Conservation (phyloP, 2,797 vertebrate genomes). For the Cheirogaleus major region DNA sequence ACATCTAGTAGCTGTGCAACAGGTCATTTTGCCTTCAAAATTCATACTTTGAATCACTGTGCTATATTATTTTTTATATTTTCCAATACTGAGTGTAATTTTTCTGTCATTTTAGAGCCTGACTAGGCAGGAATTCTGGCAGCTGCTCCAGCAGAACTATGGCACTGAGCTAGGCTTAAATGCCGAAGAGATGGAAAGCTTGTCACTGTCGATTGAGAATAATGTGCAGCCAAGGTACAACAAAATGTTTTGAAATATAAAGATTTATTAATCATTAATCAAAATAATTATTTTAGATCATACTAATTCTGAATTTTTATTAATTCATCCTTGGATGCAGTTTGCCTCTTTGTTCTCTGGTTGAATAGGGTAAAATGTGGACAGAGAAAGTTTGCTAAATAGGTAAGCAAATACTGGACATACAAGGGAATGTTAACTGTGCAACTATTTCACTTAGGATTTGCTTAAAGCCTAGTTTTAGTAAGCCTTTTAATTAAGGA, state of each 20-base stretch:
- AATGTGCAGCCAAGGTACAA: conserved; percentile 89
- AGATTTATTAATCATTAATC: neutral
- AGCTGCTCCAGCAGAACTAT: conserved; percentile 96
- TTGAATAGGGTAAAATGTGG: neutral
- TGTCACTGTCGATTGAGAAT: conserved; percentile 88
- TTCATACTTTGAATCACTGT: conserved; percentile 14
- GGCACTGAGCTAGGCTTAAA: conserved; percentile 95
- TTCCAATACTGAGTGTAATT: neutral
- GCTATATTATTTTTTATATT: neutral
- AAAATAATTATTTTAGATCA: conserved; percentile 4
- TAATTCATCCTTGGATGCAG: neutral
- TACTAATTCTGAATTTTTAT: conserved; percentile 26
- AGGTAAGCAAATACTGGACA: neutral
- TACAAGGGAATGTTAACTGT: neutral
- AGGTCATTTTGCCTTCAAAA: neutral
- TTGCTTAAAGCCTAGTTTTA: conserved; percentile 11
- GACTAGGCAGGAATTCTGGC: conserved; percentile 91
- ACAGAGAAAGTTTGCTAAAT: neutral
- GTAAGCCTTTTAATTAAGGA: conserved; percentile 39
- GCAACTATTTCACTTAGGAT: neutral
- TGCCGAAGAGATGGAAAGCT: conserved; percentile 94
- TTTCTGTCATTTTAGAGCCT: conserved; percentile 85
- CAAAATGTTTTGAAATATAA: conserved; percentile 1
- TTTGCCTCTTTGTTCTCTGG: neutral
- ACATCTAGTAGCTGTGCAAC: neutral